Base-by-base conservation (phyloP, 2,797 vertebrate genomes). In the Mycteria americana region DNA sequence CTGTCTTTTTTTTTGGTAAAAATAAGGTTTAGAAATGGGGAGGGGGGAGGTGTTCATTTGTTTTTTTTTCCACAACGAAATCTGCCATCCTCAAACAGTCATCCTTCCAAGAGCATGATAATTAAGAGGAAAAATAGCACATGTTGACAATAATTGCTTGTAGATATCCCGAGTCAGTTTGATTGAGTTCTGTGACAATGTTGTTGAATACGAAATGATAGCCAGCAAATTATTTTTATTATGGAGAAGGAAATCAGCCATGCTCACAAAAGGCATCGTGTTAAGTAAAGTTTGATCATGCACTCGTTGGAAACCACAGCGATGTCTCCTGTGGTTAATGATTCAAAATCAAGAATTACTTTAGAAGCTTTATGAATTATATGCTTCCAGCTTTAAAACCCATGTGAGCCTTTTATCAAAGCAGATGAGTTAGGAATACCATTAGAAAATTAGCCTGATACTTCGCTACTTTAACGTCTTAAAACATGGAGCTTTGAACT, bases 161-260 rank as follows among this genome's bases (percentile, higher is more conserved):
- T 73, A 69, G 64, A 63, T 91, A 76, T 10, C 33, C 8, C 1
- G 5, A 74, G 77, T 89, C 68, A 75, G n/a, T 59, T 62, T 85
- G 56, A 72, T 10, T 43, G 46, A 79, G 24, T 82, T 91, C 72
- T 82, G 63, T 68, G 75, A 77, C 79, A 93, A 53, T 57, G 54
- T 56, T 94, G 77, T 80, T 83, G 60, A 73, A 93, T 56, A 76
- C 48, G 51, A 92, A 93, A 94, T 72, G 37, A 67, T 60, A 93
- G 64, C 77, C 70, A 53, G 85, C n/a, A 88, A 91, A 91, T 93
- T 89, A 91, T 93, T 96, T 85, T 79, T 88, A 93, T 94, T 93
- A 95, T 39, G 8, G 31, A 88, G 76, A 65, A 81, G 74, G 60
- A 95, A 92, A 96, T 90, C 51, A 81, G 12, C 45, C 43, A 28